Evolutionary conservation across 2,797 vertebrate genomes (phyloP), one percentile per base, ranked within the genome.

Genomic region (Phrynocephalus vlangalii): DNA sequence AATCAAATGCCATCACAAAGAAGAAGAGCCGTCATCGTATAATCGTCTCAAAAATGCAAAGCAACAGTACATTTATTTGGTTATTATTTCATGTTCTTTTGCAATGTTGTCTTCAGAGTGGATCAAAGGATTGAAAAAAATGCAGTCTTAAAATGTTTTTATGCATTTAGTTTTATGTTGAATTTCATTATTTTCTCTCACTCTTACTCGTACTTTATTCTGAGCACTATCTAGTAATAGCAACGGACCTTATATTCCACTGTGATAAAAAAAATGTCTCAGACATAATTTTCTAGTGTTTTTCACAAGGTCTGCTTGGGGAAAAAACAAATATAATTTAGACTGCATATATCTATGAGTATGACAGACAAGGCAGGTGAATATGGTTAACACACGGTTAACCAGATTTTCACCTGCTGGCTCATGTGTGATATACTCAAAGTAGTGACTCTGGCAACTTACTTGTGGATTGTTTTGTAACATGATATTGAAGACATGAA

Each of bases 1-100:
- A 94, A 90, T 91, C 85, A 92, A 91, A 91, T 84, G 72, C 92
- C 67, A 82, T 80, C 86, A 63, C 48, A 63, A 77, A 52, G 30
- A 86, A 92, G 83, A 82, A 81, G 68, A 84, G 86, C 24, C n/a
- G 24, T 80, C 67, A 24, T 52, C 82, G 79, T 85, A n/a, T 72
- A 86, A 2, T 70, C 91, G 88, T 90, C 87, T 76, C 75, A 78
- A 88, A 79, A 44, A 82, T 73, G 82, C 87, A 87, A 60, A 90
- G 79, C 86, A 93, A 28, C 86, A 87, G 24, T 79, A 63, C 10
- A 26, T 77, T 82, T 33, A 89, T 90, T 71, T 87, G 1, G 9
- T 85, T 78, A 38, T 89, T 68, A 78, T n/a, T 89, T 83, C 67
- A 3, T 83, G 81, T 77, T 83, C 28, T 83, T 92, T 84, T 63